These are phyloP conservation scores for Zophobas morio DNA, from an alignment of 1,140 invertebrate genomes.

Conservation along the genomic window DNA sequence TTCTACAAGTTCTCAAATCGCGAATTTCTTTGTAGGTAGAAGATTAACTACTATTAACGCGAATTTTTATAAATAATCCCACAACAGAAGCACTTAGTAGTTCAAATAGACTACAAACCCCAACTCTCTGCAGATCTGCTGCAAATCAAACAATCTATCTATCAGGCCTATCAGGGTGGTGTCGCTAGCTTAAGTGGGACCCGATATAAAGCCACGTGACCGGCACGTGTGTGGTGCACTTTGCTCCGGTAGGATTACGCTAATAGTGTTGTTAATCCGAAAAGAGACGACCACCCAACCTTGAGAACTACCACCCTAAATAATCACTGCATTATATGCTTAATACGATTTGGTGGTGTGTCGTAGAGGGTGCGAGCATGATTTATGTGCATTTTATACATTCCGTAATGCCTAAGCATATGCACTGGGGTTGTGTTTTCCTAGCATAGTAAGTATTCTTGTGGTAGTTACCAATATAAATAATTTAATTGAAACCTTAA, in stretches of 20 bases:
- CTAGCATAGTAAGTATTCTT: too few species aligned
- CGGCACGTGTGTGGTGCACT: conserved; percentile 27
- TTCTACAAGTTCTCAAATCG: too few species aligned
- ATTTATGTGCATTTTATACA: conserved; percentile 1
- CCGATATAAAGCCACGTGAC: conserved; percentile 38
- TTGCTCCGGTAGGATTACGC: conserved; percentile 45
- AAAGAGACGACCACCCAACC: conserved; percentile 37
- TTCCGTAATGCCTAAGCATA: background rate
- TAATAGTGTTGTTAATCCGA: conserved; percentile 49
- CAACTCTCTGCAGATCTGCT: background rate
- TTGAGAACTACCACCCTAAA: conserved; percentile 28
- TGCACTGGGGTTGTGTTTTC: too few species aligned
- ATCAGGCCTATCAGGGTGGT: conserved; percentile 44
- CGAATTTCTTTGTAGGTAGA: too few species aligned
- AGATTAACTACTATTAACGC: too few species aligned
- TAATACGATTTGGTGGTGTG: conserved; percentile 20
- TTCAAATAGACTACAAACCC: conserved; percentile 31
- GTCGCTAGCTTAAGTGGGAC: conserved; percentile 42
- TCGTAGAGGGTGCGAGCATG: conserved; percentile 1
- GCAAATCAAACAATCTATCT: conserved; percentile 45
- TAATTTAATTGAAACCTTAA: too few species aligned
- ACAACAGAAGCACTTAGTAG: conserved; percentile 27
- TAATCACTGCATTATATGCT: conserved; percentile 32
- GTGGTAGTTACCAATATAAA: too few species aligned
- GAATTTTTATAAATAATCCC: background rate